Conservation (phyloP, 2,888 invertebrate species). For the Polyploca ridens region DNA sequence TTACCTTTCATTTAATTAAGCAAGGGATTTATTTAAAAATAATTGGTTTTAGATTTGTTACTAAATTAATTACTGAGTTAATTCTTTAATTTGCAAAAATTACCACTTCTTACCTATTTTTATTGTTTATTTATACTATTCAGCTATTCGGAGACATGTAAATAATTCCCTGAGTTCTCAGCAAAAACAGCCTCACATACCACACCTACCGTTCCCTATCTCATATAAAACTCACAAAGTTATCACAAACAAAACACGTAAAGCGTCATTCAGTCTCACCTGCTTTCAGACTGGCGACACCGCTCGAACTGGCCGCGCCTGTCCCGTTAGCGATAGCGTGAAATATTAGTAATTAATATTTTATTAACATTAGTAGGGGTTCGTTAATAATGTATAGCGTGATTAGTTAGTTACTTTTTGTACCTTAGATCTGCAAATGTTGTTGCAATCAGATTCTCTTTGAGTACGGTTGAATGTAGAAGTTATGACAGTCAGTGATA, state of each 20-base stretch:
- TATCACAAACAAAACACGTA: slow-evolving; percentile 21
- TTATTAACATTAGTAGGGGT: not conserved
- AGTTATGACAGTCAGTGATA: too few relatives aligned
- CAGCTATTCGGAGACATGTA: not conserved
- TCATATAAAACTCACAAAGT: slow-evolving; percentile 19
- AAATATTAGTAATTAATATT: slow-evolving; percentile 27
- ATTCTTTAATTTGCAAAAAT: too few relatives aligned
- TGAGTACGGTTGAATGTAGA: too few relatives aligned
- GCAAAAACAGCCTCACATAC: slow-evolving; percentile 1
- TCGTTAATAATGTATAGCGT: not conserved
- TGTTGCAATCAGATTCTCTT: too few relatives aligned
- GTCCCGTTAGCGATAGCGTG: slow-evolving; percentile 63
- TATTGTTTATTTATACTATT: too few relatives aligned
- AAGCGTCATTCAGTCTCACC: slow-evolving; percentile 66
- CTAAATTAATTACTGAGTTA: too few relatives aligned
- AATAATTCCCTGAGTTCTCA: not conserved
- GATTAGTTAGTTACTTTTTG: not conserved
- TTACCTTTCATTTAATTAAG: not conserved
- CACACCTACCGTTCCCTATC: slow-evolving; percentile 11
- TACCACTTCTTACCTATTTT: too few relatives aligned
- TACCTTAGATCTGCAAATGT: too few relatives aligned
- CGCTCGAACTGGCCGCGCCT: slow-evolving; percentile 76
- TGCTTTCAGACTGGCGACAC: slow-evolving; percentile 71
- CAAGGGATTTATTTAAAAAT: not conserved
- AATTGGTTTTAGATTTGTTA: not conserved